Conservation (phyloP, 2,888 invertebrate genomes). For the Dynastes grantii region DNA sequence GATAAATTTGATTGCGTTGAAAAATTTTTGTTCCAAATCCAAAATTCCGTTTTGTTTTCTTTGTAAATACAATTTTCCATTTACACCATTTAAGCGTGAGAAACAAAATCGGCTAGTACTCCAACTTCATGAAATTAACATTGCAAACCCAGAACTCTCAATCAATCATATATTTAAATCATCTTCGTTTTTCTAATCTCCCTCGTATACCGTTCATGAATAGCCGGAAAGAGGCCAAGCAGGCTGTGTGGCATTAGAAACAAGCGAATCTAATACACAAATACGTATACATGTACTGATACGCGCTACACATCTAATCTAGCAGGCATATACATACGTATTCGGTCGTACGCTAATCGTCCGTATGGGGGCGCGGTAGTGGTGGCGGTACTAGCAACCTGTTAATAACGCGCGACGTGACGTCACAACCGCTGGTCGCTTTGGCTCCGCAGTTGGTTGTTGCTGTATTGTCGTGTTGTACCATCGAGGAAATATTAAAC, state of each 20-base stretch:
- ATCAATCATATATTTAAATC: no score
- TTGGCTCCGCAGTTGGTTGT: conserved; percentile 2
- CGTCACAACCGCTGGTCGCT: conserved; percentile 54
- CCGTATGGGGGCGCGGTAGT: neutral
- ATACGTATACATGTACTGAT: neutral
- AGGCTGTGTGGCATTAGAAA: neutral
- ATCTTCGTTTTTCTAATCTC: neutral
- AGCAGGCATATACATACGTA: no score
- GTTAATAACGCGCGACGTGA: conserved; percentile 54
- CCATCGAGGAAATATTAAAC: neutral
- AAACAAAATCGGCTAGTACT: no score
- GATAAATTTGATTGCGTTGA: no score
- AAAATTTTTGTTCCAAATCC: no score
- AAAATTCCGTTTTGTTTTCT: no score
- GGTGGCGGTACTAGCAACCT: conserved; percentile 53
- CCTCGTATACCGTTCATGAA: neutral
- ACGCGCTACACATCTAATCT: no score
- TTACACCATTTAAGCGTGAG: no score
- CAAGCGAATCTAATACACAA: neutral
- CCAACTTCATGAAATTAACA: no score
- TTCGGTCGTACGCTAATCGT: no score
- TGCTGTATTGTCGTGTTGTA: neutral
- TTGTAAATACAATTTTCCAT: no score
- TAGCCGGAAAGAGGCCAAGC: conserved; percentile 23
- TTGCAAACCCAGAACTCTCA: no score